These are phyloP conservation scores for Periophthalmus magnuspinnatus DNA, from an alignment of 2,797 vertebrate genomes.

Conservation along the genomic window DNA sequence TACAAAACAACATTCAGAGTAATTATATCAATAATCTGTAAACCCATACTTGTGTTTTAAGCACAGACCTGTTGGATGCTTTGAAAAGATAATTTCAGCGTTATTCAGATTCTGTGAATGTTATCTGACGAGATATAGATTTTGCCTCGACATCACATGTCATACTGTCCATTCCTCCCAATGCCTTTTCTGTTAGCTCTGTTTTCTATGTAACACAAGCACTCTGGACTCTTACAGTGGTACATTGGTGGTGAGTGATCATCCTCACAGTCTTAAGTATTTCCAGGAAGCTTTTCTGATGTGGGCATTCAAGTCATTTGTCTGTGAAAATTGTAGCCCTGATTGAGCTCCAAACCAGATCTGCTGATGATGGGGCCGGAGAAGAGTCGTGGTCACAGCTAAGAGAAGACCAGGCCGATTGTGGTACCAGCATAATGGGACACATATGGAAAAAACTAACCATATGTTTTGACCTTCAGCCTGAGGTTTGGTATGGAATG, in stretches of 20 bases:
- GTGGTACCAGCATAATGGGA: slow-evolving; percentile 5
- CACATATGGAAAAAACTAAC: slow-evolving; percentile 5
- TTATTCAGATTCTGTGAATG: too few relatives aligned
- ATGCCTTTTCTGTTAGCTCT: neutral
- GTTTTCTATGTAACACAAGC: neutral
- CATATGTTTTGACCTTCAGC: slow-evolving; percentile 6
- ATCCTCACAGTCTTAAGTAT: neutral
- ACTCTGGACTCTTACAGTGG: neutral
- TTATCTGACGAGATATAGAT: too few relatives aligned
- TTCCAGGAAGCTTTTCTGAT: slow-evolving; percentile 2
- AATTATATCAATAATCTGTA: too few relatives aligned
- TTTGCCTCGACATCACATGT: neutral
- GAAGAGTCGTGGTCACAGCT: slow-evolving; percentile 7
- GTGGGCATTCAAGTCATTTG: slow-evolving; percentile 6
- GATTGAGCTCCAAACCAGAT: neutral
- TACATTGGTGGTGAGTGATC: neutral
- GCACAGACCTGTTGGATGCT: too few relatives aligned
- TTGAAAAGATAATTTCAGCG: too few relatives aligned
- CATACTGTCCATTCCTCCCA: neutral
- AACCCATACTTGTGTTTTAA: too few relatives aligned
- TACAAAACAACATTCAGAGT: too few relatives aligned
- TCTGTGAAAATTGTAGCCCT: neutral
- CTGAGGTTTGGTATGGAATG: slow-evolving; percentile 9
- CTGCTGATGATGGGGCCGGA: slow-evolving; percentile 2
- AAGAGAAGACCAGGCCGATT: slow-evolving; percentile 4